Evolutionary conservation across 1,140 invertebrate genomes (phyloP), one percentile per base, ranked within the genome.

Genomic region (Caligus rogercresseyi): DNA sequence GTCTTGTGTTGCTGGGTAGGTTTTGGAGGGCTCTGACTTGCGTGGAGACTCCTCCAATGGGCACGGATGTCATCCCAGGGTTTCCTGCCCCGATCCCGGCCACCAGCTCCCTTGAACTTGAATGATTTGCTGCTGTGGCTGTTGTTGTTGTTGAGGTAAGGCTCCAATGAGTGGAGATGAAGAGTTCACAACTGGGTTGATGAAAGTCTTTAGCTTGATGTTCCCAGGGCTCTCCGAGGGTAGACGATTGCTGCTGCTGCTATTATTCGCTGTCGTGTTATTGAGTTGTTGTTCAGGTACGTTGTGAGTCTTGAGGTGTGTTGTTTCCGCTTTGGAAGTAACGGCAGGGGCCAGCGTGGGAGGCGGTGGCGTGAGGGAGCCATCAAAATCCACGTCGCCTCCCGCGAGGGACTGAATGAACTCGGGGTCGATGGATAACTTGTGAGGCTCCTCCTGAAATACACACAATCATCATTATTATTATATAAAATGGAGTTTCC

Each of bases 31-130:
- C 61, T 25, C 61, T 56, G 15, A 55, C 52, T 26, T 55, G 53
- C n/a, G 61, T 58, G 2, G 51, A 56, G 7, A 51, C 61, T 55
- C 61, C 61, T 18, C 61, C 61, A 21, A 25, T 51, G 11, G 54
- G 54, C 19, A 56, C 54, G 2, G 54, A 43, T 7, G 31, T 43
- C n/a, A 43, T 11, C 7, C 31, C n/a, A 7, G 31, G n/a, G n/a
- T n/a, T n/a, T n/a, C n/a, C n/a, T n/a, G n/a, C n/a, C n/a, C n/a
- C n/a, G n/a, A n/a, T n/a, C n/a, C n/a, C n/a, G n/a, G n/a, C n/a
- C n/a, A n/a, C n/a, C n/a, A n/a, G n/a, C n/a, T n/a, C n/a, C n/a
- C n/a, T n/a, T n/a, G n/a, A n/a, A n/a, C n/a, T n/a, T n/a, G n/a
- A n/a, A n/a, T n/a, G n/a, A n/a, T n/a, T n/a, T n/a, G n/a, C n/a